Evolutionary conservation across 1,140 invertebrate genomes (phyloP).

Genomic region (Choristoneura fumiferana): DNA sequence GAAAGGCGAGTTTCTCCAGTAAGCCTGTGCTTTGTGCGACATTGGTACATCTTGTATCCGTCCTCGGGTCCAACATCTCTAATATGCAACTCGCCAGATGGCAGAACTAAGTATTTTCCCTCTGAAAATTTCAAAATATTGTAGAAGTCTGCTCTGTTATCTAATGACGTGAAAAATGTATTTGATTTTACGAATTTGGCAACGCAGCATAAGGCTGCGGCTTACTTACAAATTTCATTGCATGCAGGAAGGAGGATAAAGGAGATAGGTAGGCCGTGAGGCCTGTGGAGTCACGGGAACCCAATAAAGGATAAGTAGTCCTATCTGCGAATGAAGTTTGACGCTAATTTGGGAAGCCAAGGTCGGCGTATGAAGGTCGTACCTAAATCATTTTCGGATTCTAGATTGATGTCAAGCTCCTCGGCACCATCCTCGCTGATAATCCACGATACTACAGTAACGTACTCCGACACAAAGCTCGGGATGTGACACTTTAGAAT

Average conservation of each 20-base stretch:
- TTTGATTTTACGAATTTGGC: conserved; percentile 16
- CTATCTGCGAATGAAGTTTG: conserved; percentile 26
- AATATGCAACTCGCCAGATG: conserved; percentile 95
- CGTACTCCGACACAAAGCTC: conserved; percentile 94
- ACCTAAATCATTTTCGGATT: conserved; percentile 82
- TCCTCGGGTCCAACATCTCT: conserved; percentile 95
- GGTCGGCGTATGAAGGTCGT: conserved; percentile 51
- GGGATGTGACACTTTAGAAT: conserved; percentile 96
- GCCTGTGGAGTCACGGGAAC: conserved; percentile 75
- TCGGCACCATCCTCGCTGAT: conserved; percentile 81
- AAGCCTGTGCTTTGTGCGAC: conserved; percentile 94
- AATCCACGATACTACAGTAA: conserved; percentile 91
- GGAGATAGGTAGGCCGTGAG: conserved; percentile 79
- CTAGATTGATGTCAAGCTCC: conserved; percentile 75
- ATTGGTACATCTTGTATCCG: conserved; percentile 96
- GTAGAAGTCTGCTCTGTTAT: conserved; percentile 24
- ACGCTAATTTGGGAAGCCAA: conserved; percentile 25
- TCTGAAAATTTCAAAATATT: conserved; percentile 79
- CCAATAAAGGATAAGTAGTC: conserved; percentile 45
- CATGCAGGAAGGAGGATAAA: conserved; percentile 74
- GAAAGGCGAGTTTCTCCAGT: conserved; percentile 96
- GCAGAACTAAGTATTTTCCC: conserved; percentile 95
- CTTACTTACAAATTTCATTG: conserved; percentile 65
- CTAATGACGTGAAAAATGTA: conserved; percentile 29
- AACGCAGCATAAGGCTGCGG: conserved; percentile 62